phyloP scores from a whole-genome alignment of 2,113 vertebrate genomes.

The Psephotus haematonotus region DNA sequence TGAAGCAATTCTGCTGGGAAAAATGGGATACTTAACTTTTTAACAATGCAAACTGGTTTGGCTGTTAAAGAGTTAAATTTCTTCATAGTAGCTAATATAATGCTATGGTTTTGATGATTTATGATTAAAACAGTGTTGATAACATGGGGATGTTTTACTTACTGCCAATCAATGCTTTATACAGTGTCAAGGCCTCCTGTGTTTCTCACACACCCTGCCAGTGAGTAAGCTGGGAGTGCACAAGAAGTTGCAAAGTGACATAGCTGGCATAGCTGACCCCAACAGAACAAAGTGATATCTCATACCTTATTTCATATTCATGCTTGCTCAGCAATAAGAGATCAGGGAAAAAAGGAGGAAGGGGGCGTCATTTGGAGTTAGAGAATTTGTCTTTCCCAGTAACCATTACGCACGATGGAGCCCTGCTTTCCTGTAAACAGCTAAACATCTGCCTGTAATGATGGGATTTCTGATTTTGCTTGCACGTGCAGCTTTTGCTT shows the following conservation, averaged over 20 bases:
- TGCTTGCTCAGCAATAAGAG: not conserved
- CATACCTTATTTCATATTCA: not conserved
- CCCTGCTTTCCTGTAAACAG: not conserved
- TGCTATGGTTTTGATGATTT: not conserved
- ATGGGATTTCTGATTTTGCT: not conserved
- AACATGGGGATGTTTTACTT: not conserved
- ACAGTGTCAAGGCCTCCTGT: not conserved
- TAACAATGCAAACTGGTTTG: not conserved
- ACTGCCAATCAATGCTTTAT: not conserved
- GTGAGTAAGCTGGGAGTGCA: not conserved
- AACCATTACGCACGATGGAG: not conserved
- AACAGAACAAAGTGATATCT: not conserved
- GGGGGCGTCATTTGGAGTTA: accelerated
- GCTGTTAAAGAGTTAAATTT: not conserved
- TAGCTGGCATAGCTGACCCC: not conserved
- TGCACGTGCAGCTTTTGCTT: not conserved
- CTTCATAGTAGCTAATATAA: not conserved
- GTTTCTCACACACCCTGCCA: not conserved
- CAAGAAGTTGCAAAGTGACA: not conserved
- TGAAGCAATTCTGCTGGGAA: not conserved
- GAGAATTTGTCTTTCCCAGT: not conserved
- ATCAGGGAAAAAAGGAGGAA: not conserved
- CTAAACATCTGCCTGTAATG: not conserved
- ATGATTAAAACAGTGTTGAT: not conserved
- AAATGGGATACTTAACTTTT: not conserved